phyloP scores from a whole-genome alignment of 2,888 invertebrate genomes.

The Chironomus riparius region DNA sequence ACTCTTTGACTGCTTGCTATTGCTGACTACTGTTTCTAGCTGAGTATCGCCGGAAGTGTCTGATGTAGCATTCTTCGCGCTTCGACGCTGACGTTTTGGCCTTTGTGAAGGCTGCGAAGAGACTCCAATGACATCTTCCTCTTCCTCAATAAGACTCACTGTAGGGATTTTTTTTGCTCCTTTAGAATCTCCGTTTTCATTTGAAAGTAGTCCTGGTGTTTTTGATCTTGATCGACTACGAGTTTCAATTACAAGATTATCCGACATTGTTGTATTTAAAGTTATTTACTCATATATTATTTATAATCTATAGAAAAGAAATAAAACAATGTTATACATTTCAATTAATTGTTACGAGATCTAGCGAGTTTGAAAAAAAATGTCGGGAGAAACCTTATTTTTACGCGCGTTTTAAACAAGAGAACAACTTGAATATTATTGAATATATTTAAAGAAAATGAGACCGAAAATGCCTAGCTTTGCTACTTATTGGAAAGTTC shows the following conservation, averaged over 20 bases:
- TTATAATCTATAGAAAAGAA: too few relatives aligned
- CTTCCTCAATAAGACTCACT: constrained; percentile 21
- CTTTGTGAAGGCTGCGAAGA: background rate
- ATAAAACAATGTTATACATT: too few relatives aligned
- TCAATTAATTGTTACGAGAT: too few relatives aligned
- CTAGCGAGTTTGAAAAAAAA: too few relatives aligned
- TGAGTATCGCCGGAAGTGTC: constrained; percentile 3
- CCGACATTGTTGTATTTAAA: background rate
- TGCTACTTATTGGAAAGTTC: background rate
- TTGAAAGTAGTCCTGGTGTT: constrained; percentile 7
- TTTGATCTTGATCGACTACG: constrained; percentile 23
- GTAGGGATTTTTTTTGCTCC: constrained; percentile 9
- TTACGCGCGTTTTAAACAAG: too few relatives aligned
- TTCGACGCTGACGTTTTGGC: constrained; percentile 6
- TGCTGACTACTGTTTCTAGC: background rate
- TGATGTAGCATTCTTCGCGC: background rate
- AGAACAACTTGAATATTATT: too few relatives aligned
- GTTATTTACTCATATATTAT: background rate
- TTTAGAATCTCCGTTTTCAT: constrained; percentile 2
- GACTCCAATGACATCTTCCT: background rate
- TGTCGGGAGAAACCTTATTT: too few relatives aligned
- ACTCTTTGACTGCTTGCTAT: background rate
- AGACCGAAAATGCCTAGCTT: too few relatives aligned
- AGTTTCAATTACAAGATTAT: constrained; percentile 5
- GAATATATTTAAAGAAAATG: too few relatives aligned